Evolutionary conservation across 2,113 vertebrate species (phyloP), one percentile per base, ranked within the genome.

Genomic region (Heteronetta atricapilla): DNA sequence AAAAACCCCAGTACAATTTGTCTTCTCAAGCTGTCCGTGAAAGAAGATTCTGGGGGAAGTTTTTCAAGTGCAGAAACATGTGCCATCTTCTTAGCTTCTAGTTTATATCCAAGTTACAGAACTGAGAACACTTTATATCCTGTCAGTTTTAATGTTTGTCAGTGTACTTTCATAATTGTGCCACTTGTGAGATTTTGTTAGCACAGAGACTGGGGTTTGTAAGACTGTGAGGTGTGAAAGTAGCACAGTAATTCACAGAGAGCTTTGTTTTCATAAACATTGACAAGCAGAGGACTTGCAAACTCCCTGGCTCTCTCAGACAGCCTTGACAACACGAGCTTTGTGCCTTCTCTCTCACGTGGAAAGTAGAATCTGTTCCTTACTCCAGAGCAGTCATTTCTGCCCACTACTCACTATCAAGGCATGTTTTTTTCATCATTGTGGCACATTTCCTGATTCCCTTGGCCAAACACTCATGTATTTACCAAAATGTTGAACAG

Each of bases 1-100:
- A 94, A 95, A 90, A 92, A 86, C 90, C 96, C 80, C 40, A 93
- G 90, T 52, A 91, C 91, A 96, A 94, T 95, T 97, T 97, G 93
- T 95, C 94, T 96, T 91, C 93, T 91, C 76, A 94, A 93, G 86
- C 72, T 96, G 84, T 92, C 73, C 68, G 90, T 84, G 87, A 95
- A 94, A 95, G 80, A 92, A 92, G 84, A 92, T 95, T 95, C 90
- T 90, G 78, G 79, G 78, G 85, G 86, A 96, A 92, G 84, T n/a
- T 91, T 95, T 95, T 94, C 69, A 91, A 94, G 87, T 62, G 88
- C 19, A 93, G 86, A 86, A 95, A 95, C 68, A 85, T 83, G 64
- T 73, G 46, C 78, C 78, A 52, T 62, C 80, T 60, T 73, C 86
- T 85, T 88, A 9, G 29, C 66, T 89, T 92, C 94, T 59, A 83